Percentiles rank a stretch among this genome's conserved stretches.
These are phyloP conservation scores for Clarias pachynema DNA, from an alignment of 2,797 vertebrate genomes.

Conservation along the genomic window DNA sequence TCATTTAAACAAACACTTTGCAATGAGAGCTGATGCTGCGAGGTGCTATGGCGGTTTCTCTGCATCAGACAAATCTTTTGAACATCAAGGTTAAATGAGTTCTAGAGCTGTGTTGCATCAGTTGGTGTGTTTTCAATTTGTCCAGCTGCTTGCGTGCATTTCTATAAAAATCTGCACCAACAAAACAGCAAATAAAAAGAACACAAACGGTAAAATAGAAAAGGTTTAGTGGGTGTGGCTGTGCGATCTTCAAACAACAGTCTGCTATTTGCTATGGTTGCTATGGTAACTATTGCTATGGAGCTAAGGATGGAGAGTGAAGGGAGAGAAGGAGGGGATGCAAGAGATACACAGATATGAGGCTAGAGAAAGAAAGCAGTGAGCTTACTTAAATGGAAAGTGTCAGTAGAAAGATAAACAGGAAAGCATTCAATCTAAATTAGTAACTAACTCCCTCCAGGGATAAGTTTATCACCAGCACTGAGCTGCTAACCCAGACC, in stretches of 20 bases:
- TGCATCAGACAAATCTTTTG: conserved; percentile 32
- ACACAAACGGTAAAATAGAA: conserved; percentile 5
- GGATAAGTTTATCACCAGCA: conserved; percentile 42
- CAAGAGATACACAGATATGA: conserved; percentile 31
- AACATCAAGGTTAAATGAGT: conserved; percentile 22
- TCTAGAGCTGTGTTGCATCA: not conserved
- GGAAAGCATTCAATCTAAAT: conserved; percentile 35
- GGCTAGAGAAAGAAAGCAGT: conserved; percentile 21
- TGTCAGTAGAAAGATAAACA: conserved; percentile 9
- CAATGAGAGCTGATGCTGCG: conserved; percentile 39
- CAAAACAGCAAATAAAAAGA: not conserved
- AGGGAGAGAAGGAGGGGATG: conserved; percentile 35
- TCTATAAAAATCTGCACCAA: not conserved
- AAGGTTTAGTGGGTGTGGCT: conserved; percentile 25
- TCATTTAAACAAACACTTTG: conserved; percentile 13
- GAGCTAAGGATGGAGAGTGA: conserved; percentile 67
- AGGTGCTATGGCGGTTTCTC: conserved; percentile 35
- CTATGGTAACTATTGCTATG: conserved; percentile 79
- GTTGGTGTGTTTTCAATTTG: conserved; percentile 16
- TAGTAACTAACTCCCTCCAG: conserved; percentile 35
- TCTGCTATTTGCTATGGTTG: conserved; percentile 69
- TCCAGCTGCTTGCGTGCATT: not conserved
- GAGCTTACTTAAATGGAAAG: conserved; percentile 15
- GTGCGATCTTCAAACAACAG: conserved; percentile 37
- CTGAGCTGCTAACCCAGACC: conserved; percentile 35